phyloP scores from a whole-genome alignment of 2,113 vertebrate genomes.

The Prolemur simus region DNA sequence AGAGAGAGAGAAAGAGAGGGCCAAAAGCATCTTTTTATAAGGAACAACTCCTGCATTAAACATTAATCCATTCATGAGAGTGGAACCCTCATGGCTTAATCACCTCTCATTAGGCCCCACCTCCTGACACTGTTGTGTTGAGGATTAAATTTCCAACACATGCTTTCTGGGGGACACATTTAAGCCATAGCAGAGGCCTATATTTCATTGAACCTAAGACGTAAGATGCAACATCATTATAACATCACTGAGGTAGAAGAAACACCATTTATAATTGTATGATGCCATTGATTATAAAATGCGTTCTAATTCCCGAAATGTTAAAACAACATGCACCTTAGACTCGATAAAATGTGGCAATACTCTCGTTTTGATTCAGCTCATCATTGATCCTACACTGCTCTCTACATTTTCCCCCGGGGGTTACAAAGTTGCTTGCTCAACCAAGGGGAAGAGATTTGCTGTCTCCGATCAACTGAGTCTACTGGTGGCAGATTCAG shows the following conservation, averaged over 20 bases:
- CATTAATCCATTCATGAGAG: neutral
- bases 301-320: neutral
- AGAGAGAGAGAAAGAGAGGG: neutral
- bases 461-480: neutral
- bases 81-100: neutral
- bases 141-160: neutral
- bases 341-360: neutral
- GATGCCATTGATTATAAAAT: neutral
- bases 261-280: neutral
- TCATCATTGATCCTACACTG: neutral
- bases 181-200: neutral
- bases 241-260: neutral
- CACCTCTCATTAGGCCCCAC: neutral
- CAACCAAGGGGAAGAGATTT: neutral
- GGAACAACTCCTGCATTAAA: neutral
- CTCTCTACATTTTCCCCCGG: neutral
- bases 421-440: neutral
- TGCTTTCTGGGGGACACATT: neutral
- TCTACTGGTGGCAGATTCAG: neutral
- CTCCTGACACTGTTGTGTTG: no score
- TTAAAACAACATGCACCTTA: neutral
- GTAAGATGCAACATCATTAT: neutral
- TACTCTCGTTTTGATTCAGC: neutral
- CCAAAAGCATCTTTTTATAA: neutral
- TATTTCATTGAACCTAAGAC: neutral